Percentiles rank a stretch among this genome's conserved stretches.
Evolutionary conservation across 1,140 invertebrate species (phyloP).

Genomic region (Ceratina calcarata): DNA sequence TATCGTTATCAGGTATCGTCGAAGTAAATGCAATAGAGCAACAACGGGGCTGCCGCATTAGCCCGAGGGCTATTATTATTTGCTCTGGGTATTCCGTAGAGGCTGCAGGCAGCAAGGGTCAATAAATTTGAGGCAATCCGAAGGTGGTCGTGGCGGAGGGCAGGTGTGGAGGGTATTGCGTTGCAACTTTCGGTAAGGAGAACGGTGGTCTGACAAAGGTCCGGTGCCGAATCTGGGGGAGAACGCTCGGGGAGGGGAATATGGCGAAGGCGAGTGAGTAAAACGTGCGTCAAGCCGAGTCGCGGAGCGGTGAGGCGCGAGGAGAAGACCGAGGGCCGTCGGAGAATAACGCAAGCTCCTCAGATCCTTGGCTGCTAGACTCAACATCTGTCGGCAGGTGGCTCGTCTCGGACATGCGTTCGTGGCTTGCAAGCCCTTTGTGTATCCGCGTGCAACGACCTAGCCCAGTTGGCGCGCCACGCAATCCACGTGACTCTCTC

Average conservation of each 20-base stretch:
- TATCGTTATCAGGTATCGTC: too few species aligned
- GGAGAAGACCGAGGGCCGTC: constrained; percentile 13
- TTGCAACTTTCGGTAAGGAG: constrained; percentile 44
- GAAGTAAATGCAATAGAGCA: too few species aligned
- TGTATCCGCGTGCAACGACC: constrained; percentile 65
- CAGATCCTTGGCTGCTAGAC: constrained; percentile 60
- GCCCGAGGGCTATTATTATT: neutral
- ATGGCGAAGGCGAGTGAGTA: neutral
- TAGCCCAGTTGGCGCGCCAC: constrained; percentile 58
- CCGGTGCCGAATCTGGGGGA: constrained; percentile 42
- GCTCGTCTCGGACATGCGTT: constrained; percentile 65
- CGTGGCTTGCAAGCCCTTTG: constrained; percentile 64
- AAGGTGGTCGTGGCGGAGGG: constrained; percentile 52
- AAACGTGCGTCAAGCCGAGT: neutral
- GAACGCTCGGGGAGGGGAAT: constrained; percentile 8
- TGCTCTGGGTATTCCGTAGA: neutral
- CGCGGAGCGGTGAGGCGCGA: neutral
- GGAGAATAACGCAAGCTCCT: constrained; percentile 49
- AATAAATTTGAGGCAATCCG: constrained; percentile 50
- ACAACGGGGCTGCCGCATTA: neutral
- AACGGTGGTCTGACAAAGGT: constrained; percentile 51
- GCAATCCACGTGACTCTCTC: constrained; percentile 59
- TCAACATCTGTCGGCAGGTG: constrained; percentile 76
- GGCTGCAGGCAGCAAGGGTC: neutral
- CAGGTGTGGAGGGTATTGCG: constrained; percentile 58